phyloP scores from a whole-genome alignment of 2,888 invertebrate species.

The Catonia carolina region DNA sequence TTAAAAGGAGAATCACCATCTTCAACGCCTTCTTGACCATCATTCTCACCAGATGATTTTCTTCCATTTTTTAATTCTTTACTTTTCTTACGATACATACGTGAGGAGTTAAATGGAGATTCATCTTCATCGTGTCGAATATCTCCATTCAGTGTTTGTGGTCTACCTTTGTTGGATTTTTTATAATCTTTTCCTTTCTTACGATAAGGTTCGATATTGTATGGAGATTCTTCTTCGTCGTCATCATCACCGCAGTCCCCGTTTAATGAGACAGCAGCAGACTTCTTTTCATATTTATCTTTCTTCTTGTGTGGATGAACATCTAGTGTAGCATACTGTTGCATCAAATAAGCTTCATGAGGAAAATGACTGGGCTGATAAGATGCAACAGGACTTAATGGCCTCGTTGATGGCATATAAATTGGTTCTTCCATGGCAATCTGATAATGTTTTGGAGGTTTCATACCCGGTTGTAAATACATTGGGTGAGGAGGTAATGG shows the following conservation, averaged over 20 bases:
- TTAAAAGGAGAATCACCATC: constrained; percentile 55
- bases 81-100: constrained; percentile 80
- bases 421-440: constrained; percentile 43
- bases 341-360: constrained; percentile 52
- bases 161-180: constrained; percentile 16
- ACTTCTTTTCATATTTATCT: constrained; percentile 37
- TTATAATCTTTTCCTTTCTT: constrained; percentile 26
- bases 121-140: constrained; percentile 38
- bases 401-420: constrained; percentile 51
- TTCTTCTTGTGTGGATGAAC: constrained; percentile 41
- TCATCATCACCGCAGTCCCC: constrained; percentile 43
- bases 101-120: constrained; percentile 61
- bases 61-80: constrained; percentile 20
- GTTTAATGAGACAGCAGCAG: constrained; percentile 39
- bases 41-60: constrained; percentile 29
- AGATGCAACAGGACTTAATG: constrained; percentile 52
- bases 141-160: constrained; percentile 16
- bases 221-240: constrained; percentile 35
- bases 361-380: constrained; percentile 56
- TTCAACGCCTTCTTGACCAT: constrained; percentile 37
- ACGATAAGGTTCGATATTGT: constrained; percentile 20
- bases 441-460: constrained; percentile 41
- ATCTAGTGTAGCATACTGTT: constrained; percentile 50
- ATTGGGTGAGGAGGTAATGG: constrained; percentile 38
- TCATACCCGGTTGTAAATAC: constrained; percentile 40